phyloP scores from a whole-genome alignment of 2,113 vertebrate genomes.

The Sigmodon hispidus region DNA sequence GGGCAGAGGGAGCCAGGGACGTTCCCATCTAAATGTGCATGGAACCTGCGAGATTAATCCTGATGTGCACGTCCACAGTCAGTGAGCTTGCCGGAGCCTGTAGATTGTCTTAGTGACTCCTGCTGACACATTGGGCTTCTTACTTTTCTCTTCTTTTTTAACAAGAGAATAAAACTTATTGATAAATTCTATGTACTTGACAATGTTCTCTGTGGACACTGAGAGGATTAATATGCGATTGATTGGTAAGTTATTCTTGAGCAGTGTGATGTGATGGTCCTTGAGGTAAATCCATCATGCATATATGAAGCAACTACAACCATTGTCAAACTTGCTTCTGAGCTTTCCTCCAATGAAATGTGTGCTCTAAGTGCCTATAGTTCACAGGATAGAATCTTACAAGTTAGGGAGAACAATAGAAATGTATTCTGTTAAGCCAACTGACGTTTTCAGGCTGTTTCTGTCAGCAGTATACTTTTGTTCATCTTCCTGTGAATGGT shows the following conservation, averaged over 20 bases:
- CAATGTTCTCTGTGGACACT: constrained; percentile 3
- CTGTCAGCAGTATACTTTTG: constrained; percentile 21
- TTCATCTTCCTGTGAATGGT: constrained; percentile 25
- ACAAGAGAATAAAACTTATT: constrained; percentile 46
- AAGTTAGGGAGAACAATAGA: constrained; percentile 13
- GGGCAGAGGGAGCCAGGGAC: background rate
- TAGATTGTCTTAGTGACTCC: background rate
- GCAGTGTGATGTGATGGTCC: background rate
- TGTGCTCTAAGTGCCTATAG: constrained; percentile 22
- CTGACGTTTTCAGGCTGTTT: constrained; percentile 12
- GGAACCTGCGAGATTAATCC: background rate
- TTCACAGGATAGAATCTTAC: background rate
- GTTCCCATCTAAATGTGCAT: background rate
- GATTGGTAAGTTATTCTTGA: constrained; percentile 52
- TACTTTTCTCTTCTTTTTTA: background rate
- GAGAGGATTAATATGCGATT: constrained; percentile 33
- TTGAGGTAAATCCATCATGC: background rate
- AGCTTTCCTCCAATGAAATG: background rate
- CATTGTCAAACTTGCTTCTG: constrained; percentile 46
- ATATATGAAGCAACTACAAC: constrained; percentile 13
- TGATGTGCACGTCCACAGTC: background rate
- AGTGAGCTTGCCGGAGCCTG: background rate
- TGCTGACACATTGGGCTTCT: background rate
- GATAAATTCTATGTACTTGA: constrained; percentile 52
- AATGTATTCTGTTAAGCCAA: background rate